phyloP scores from a whole-genome alignment of 2,113 vertebrate species.

The Nansenia antarctica region DNA sequence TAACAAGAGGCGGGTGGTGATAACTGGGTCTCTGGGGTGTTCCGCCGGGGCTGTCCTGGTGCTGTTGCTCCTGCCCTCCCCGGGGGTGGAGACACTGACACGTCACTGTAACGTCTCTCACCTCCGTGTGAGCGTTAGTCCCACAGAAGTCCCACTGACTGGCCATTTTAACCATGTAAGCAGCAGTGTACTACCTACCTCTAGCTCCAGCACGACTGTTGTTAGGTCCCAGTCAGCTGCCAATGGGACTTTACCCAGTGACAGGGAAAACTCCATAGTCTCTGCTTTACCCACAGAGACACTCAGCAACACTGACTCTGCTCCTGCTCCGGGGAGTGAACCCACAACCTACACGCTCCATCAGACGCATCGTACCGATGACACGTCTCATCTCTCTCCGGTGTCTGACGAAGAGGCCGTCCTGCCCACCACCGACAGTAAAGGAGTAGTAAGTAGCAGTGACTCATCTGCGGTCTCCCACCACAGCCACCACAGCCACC shows the following conservation, averaged over 20 bases:
- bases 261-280: too few species aligned
- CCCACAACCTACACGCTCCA: background rate
- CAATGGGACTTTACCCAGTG: background rate
- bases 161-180: background rate
- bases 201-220: background rate
- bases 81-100: background rate
- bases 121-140: background rate
- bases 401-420: background rate
- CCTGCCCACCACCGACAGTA: too few species aligned
- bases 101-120: conserved; percentile 64
- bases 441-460: background rate
- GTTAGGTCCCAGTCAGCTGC: background rate
- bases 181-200: background rate
- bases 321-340: background rate
- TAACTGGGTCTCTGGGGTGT: conserved; percentile 69
- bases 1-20: conserved; percentile 72
- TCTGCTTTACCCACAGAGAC: background rate
- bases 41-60: conserved; percentile 70
- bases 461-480: background rate
- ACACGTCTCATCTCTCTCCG: background rate
- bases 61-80: conserved; percentile 74
- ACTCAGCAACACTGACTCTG: background rate
- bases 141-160: background rate
- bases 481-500: background rate
- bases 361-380: background rate